A percentile compares a stretch with the other conserved stretches of the same genome.
Evolutionary conservation across 92 coral and sea anemone species (phyloP).

Genomic region (Paragorgia papillata): DNA sequence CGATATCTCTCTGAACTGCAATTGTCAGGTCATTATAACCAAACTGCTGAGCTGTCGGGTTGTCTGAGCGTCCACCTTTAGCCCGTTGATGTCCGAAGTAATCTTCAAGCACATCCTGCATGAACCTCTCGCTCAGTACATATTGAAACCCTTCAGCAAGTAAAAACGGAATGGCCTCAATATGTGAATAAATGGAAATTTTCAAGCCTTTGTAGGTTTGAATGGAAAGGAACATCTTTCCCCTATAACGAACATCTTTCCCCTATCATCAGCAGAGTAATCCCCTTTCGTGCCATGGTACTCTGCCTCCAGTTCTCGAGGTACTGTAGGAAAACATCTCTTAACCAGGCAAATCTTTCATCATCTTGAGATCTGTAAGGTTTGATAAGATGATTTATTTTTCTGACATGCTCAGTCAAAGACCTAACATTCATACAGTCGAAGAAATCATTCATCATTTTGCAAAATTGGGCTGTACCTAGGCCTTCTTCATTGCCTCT

Average conservation of each 20-base stretch:
- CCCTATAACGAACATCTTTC: conserved; percentile 9
- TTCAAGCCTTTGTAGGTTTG: conserved; percentile 19
- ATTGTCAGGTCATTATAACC: conserved; percentile 22
- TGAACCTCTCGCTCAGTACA: conserved; percentile 8
- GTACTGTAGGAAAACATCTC: conserved; percentile 14
- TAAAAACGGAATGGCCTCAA: conserved; percentile 4
- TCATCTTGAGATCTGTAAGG: conserved; percentile 57
- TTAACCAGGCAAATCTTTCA: conserved; percentile 53
- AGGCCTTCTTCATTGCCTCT: neutral
- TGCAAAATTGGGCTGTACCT: too few species aligned
- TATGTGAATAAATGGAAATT: neutral
- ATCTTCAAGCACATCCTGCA: conserved; percentile 20
- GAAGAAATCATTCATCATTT: too few species aligned
- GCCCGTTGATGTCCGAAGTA: conserved; percentile 13
- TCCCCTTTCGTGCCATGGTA: neutral
- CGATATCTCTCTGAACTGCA: conserved; percentile 9
- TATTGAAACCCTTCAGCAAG: conserved; percentile 4
- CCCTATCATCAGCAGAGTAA: neutral
- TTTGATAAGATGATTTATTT: too few species aligned
- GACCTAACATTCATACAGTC: too few species aligned
- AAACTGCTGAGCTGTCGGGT: conserved; percentile 18
- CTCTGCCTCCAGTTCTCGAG: conserved; percentile 18
- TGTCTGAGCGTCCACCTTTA: conserved; percentile 18
- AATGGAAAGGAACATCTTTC: neutral
- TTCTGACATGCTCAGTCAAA: too few species aligned